Base-by-base conservation (phyloP, 1,140 invertebrate species). In the Diabrotica undecimpunctata region DNA sequence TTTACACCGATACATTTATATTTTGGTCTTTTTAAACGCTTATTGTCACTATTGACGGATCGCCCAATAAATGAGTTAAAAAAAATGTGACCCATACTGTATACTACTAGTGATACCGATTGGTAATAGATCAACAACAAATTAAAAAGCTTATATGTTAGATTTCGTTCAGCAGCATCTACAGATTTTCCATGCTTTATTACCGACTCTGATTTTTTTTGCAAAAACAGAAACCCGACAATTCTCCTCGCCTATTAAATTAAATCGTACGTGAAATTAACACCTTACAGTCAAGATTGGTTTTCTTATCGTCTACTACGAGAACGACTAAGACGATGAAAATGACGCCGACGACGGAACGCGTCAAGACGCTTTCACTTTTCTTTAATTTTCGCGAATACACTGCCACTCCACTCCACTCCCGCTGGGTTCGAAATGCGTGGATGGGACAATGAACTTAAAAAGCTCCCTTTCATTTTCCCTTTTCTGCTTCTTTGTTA, bases 191-290 rank as follows among this genome's bases (percentile, higher is more conserved):
- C 25, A 25, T 25, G 25, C 25, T 2, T 2, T 25, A 25, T 25
- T 25, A 25, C 25, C 41, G 41, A 10, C 41, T 46, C 41, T 46
- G 41, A 10, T 46, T 46, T 46, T n/a, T 46, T 46, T 46, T n/a
- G 41, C 50, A 14, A 36, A 35, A 61, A 36, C 41, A 11, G 50
- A 11, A 14, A 37, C 8, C 14, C 9, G 52, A 61, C 11, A 46
- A 12, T 52, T 61, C 12, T 55, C 56, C 59, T 12, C 25, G 41
- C 46, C 59, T 52, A 36, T 52, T 61, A 52, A 61, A 61, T 61
- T 61, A 61, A 61, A 61, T 61, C 50, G 59, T 53, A 61, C 59
- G 59, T 61, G 59, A 61, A 61, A 61, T 61, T 61, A 61, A 61
- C 59, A 61, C 59, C 59, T 61, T 25, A n/a, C n/a, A 61, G 59